Evolutionary conservation across 2,113 vertebrate species (phyloP).

Genomic region (Sigmodon hispidus): DNA sequence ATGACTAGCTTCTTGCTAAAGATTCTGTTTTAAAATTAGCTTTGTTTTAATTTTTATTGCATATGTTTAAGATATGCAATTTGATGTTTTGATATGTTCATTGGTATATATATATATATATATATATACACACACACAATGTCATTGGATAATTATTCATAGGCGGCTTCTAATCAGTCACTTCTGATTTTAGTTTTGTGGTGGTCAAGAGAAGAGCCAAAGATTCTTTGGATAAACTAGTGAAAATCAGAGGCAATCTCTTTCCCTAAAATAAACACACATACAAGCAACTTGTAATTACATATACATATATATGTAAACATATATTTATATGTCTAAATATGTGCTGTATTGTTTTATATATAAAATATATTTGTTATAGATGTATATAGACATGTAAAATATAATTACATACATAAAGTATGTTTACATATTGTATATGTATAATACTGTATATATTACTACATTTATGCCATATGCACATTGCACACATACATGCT

Average conservation of each 20-base stretch:
- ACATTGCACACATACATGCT: background rate
- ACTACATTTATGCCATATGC: background rate
- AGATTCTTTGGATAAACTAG: slow-evolving; percentile 6
- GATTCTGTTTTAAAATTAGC: background rate
- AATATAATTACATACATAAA: background rate
- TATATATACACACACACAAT: background rate
- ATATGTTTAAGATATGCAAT: background rate
- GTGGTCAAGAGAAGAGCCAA: background rate
- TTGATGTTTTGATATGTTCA: background rate
- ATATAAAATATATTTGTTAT: background rate
- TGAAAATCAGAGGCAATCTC: background rate
- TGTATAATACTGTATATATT: background rate
- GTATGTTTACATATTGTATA: background rate
- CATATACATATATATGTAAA: background rate
- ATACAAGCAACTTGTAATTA: background rate
- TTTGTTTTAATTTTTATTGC: background rate
- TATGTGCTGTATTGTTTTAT: background rate
- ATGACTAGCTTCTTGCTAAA: background rate
- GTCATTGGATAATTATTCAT: background rate
- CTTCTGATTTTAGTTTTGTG: background rate
- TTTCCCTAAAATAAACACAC: background rate
- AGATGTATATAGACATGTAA: background rate
- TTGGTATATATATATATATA: background rate
- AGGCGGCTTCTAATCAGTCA: background rate
- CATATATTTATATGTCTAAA: background rate